A percentile compares a stretch with the other conserved stretches of the same genome.
Conservation (phyloP, 2,113 vertebrate genomes). For the Todiramphus chloris region DNA sequence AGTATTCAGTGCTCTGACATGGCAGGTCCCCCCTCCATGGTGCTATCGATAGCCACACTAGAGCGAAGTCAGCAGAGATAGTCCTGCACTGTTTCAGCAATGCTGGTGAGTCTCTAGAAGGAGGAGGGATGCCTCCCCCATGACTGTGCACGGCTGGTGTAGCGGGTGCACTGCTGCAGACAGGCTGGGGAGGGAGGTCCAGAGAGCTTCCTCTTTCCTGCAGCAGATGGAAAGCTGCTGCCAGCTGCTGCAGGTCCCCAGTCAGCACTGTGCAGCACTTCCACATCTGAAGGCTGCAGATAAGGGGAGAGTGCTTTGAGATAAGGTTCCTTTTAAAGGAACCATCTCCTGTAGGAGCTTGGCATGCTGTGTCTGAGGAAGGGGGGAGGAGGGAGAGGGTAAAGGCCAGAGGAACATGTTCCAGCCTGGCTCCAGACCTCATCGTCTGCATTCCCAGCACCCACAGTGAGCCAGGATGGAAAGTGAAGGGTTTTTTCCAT, state of each 20-base stretch:
- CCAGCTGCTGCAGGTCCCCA: constrained; percentile 23
- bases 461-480: not conserved
- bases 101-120: not conserved
- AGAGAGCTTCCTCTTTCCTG: not conserved
- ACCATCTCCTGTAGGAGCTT: not conserved
- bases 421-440: not conserved
- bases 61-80: not conserved
- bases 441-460: not conserved
- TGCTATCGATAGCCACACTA: not conserved
- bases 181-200: not conserved
- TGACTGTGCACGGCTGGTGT: not conserved
- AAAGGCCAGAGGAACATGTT: constrained; percentile 20
- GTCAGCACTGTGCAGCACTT: not conserved
- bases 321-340: constrained; percentile 45
- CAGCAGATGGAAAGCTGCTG: constrained; percentile 9
- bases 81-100: accelerated
- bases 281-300: constrained; percentile 40
- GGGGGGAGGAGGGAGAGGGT: not conserved
- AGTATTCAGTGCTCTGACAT: not conserved
- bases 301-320: constrained; percentile 22
- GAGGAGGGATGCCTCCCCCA: not conserved
- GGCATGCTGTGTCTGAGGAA: not conserved
- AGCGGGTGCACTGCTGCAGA: not conserved
- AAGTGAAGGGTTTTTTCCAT: not conserved
- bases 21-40: accelerated